A percentile compares a stretch with the other conserved stretches of the same genome.
Evolutionary conservation across 2,888 invertebrate genomes (phyloP).

Genomic region (Polydrusus tereticollis): DNA sequence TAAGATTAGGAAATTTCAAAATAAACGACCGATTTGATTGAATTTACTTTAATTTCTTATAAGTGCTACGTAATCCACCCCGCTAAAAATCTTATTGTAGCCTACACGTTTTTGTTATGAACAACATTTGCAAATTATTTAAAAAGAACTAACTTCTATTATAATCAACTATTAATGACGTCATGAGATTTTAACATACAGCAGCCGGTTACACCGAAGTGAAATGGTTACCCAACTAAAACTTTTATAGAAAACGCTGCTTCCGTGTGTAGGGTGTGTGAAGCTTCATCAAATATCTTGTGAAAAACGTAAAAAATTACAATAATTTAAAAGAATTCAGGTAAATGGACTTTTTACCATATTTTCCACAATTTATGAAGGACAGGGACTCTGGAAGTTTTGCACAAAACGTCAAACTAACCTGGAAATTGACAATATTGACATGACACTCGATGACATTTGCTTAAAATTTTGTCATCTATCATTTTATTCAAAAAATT

Average conservation of each 20-base stretch:
- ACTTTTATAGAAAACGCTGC: slow-evolving; percentile 24
- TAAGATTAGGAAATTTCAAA: neutral
- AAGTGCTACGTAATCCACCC: too few species aligned
- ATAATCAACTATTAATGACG: too few species aligned
- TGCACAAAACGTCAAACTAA: slow-evolving; percentile 48
- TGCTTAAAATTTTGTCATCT: slow-evolving; percentile 52
- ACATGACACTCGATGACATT: slow-evolving; percentile 56
- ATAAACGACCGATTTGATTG: neutral
- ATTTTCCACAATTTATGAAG: slow-evolving; percentile 18
- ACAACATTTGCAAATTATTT: too few species aligned
- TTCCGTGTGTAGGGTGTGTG: slow-evolving; percentile 33
- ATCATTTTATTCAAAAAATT: slow-evolving; percentile 50
- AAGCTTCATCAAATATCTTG: slow-evolving; percentile 3
- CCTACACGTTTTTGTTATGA: neutral
- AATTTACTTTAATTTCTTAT: too few species aligned
- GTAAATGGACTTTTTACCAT: slow-evolving; percentile 29
- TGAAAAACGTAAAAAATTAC: slow-evolving; percentile 8
- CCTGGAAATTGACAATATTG: slow-evolving; percentile 54
- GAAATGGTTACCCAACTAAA: slow-evolving; percentile 11
- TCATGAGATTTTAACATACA: neutral
- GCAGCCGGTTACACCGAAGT: neutral
- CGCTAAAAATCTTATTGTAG: too few species aligned
- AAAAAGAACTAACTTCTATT: too few species aligned
- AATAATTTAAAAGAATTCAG: slow-evolving; percentile 15
- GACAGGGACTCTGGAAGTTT: slow-evolving; percentile 20